Conservation (phyloP, 2,797 vertebrate species). For the Pampus argenteus region DNA sequence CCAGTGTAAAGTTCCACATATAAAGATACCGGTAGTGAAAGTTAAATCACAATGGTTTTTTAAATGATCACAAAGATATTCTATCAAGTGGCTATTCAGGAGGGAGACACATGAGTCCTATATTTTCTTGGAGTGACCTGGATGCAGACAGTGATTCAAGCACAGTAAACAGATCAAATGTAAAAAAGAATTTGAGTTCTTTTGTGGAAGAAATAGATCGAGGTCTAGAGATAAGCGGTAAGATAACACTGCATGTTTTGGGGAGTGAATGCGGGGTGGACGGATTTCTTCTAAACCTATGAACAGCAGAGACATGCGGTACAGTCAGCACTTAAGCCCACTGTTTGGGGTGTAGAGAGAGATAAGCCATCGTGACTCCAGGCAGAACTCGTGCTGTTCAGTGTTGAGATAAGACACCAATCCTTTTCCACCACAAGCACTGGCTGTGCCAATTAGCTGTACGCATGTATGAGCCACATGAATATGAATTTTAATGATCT, state of each 20-base stretch:
- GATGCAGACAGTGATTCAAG: slow-evolving; percentile 23
- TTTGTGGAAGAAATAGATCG: slow-evolving; percentile 56
- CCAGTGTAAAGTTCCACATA: neutral
- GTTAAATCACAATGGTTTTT: neutral
- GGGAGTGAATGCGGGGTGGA: slow-evolving; percentile 56
- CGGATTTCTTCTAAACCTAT: slow-evolving; percentile 69
- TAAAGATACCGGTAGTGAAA: neutral
- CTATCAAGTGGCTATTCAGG: neutral
- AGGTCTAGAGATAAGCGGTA: slow-evolving; percentile 68
- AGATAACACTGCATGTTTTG: slow-evolving; percentile 57
- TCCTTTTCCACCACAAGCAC: slow-evolving; percentile 22
- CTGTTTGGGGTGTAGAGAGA: slow-evolving; percentile 73
- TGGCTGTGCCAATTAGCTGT: slow-evolving; percentile 42
- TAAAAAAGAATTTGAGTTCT: slow-evolving; percentile 44
- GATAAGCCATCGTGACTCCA: slow-evolving; percentile 78
- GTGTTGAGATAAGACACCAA: slow-evolving; percentile 40
- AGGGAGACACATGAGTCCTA: neutral
- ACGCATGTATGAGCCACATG: neutral
- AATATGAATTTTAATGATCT: slow-evolving; percentile 32
- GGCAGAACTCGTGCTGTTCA: slow-evolving; percentile 51
- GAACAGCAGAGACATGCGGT: slow-evolving; percentile 74
- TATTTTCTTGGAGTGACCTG: slow-evolving; percentile 36
- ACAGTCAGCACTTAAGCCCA: slow-evolving; percentile 73
- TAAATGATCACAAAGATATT: neutral
- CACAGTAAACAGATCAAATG: slow-evolving; percentile 40